Evolutionary conservation across 2,888 invertebrate genomes (phyloP).

Genomic region (Lasioglossum oenotherae): DNA sequence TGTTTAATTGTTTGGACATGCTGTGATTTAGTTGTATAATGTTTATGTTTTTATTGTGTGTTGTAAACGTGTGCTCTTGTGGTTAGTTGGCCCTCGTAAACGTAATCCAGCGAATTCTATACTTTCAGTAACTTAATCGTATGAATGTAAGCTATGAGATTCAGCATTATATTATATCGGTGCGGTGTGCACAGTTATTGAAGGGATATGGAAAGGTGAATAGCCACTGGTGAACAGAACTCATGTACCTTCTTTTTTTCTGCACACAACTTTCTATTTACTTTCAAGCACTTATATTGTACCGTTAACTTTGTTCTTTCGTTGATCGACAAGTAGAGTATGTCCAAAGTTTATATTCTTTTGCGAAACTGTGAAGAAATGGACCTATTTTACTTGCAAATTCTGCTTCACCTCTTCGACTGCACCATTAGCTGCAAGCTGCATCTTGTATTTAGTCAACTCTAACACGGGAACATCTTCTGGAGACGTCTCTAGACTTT

Average conservation of each 20-base stretch:
- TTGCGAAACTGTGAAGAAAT: neutral
- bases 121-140: neutral
- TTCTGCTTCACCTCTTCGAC: neutral
- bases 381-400: neutral
- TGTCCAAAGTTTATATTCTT: neutral
- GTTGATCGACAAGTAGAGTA: neutral
- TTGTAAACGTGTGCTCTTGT: conserved; percentile 47
- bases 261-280: neutral
- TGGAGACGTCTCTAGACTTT: neutral
- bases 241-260: neutral
- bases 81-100: conserved; percentile 33
- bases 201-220: conserved; percentile 65
- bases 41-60: conserved; percentile 8
- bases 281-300: neutral
- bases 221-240: conserved; percentile 50
- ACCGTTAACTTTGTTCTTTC: neutral
- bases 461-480: neutral
- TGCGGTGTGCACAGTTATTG: conserved; percentile 9
- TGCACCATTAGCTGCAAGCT: neutral
- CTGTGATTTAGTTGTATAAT: neutral
- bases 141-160: neutral
- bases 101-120: conserved; percentile 12
- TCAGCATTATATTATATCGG: neutral
- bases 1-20: neutral
- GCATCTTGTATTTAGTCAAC: neutral